phyloP scores from a whole-genome alignment of 2,888 invertebrate species.

The Apamea epomidion region DNA sequence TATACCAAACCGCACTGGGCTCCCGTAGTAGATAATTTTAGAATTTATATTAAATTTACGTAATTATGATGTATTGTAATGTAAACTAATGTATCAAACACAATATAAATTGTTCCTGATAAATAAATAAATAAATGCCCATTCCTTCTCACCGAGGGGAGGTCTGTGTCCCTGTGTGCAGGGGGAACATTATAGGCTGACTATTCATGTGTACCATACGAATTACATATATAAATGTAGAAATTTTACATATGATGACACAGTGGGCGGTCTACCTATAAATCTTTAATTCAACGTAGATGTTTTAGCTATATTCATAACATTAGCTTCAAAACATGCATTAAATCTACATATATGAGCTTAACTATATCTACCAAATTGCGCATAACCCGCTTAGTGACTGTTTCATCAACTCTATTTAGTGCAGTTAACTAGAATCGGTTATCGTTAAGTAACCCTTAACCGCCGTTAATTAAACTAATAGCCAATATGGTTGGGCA shows the following conservation, averaged over 20 bases:
- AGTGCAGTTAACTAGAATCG: slow-evolving; percentile 38
- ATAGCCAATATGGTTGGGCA: slow-evolving; percentile 50
- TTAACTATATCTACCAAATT: slow-evolving; percentile 26
- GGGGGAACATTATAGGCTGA: not conserved
- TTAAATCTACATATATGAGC: not conserved
- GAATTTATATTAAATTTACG: too few species aligned
- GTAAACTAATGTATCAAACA: too few species aligned
- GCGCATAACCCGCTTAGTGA: slow-evolving; percentile 20
- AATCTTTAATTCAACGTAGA: not conserved
- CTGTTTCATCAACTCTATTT: slow-evolving; percentile 43
- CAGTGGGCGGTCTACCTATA: not conserved
- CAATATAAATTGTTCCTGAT: too few species aligned
- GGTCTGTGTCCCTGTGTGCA: not conserved
- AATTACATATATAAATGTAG: not conserved
- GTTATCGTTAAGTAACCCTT: slow-evolving; percentile 38
- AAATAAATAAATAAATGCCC: too few species aligned
- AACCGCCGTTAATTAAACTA: slow-evolving; percentile 47
- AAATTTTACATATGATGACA: not conserved
- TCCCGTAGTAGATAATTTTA: too few species aligned
- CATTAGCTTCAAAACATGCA: not conserved
- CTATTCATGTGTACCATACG: not conserved
- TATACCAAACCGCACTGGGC: not conserved
- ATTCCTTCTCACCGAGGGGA: not conserved
- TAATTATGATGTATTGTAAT: too few species aligned
- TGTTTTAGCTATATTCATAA: not conserved